Base-by-base conservation (phyloP, 2,113 vertebrate species). In the Agapornis roseicollis region DNA sequence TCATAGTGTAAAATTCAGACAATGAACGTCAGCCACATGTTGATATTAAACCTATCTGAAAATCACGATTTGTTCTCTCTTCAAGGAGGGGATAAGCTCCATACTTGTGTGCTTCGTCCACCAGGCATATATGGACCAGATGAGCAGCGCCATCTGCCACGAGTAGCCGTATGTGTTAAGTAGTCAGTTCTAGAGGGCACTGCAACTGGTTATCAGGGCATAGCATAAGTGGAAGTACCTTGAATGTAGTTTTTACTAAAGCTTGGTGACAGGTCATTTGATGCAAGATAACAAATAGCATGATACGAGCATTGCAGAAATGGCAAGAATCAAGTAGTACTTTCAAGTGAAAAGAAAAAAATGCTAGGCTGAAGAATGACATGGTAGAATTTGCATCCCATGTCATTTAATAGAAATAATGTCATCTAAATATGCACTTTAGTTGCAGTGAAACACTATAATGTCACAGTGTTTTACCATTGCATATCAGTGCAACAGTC, bases 121-220 rank as follows among this genome's bases (percentile, higher is more conserved):
- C 99, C 99, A 0, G 99, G 99, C 78, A 99, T 99, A 95, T 99
- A 99, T 1, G 99, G 99, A 63, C 99, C 99, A 0, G 98, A 98
- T 79, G 99, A 99, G 97, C 98, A 98, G 85, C 98, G 97, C 69
- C 99, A 99, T 96, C 97, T 99, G 60, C 98, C 99, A 80, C 98
- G 99, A 52, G 97, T 99, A 77, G 99, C 98, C 47, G 99, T 99
- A 98, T 17, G 98, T 97, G 76, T 28, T 70, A 74, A 42, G 58
- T 94, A 92, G 9, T 60, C 91, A 94, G 55, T 92, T 81, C 91
- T 93, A 90, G 77, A 87, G 83, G 73, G 84, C 83, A 56, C 65
- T 81, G 39, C 89, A 61, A 82, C 83, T 88, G 25, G 93, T 95
- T 81, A 72, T 93, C 81, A 84, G 86, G 80, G 72, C 77, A 35